Conservation (phyloP, 2,797 vertebrate species). For the Epinephelus malabaricus region DNA sequence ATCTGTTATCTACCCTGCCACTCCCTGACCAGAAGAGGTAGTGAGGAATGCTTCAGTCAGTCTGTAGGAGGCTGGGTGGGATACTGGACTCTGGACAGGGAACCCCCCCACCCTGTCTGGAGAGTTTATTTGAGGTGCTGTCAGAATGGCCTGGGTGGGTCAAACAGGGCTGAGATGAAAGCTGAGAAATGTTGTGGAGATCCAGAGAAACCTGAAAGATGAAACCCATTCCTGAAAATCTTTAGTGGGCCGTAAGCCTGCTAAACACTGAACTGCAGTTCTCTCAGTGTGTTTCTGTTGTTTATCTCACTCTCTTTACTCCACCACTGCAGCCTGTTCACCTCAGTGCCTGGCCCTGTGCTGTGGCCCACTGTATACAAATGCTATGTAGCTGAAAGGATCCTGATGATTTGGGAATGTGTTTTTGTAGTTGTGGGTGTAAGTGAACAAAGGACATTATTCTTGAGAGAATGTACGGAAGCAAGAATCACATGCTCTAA, state of each 20-base stretch:
- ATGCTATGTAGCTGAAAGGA: slow-evolving; percentile 14
- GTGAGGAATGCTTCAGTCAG: slow-evolving; percentile 34
- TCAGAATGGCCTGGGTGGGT: slow-evolving; percentile 49
- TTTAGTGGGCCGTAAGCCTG: slow-evolving; percentile 23
- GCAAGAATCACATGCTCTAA: slow-evolving; percentile 26
- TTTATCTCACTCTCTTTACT: slow-evolving; percentile 3
- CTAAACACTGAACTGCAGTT: slow-evolving; percentile 18
- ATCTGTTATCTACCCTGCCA: slow-evolving; percentile 25
- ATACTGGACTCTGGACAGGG: slow-evolving; percentile 29
- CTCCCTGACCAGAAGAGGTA: slow-evolving; percentile 36
- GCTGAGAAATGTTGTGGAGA: slow-evolving; percentile 61
- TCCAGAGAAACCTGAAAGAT: slow-evolving; percentile 70
- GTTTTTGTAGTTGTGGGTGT: slow-evolving; percentile 29
- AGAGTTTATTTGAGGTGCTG: slow-evolving; percentile 60
- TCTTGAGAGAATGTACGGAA: slow-evolving; percentile 51
- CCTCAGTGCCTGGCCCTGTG: neutral
- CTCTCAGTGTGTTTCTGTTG: slow-evolving; percentile 19
- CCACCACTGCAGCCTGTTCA: neutral
- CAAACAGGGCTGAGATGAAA: slow-evolving; percentile 59
- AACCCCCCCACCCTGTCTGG: slow-evolving; percentile 1
- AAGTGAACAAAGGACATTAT: slow-evolving; percentile 63
- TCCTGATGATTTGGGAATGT: slow-evolving; percentile 39
- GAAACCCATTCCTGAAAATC: slow-evolving; percentile 68
- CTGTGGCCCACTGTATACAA: neutral
- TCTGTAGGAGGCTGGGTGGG: slow-evolving; percentile 29